Base-by-base conservation (phyloP, 2,797 vertebrate genomes). In the Bryconaethiops microstoma region DNA sequence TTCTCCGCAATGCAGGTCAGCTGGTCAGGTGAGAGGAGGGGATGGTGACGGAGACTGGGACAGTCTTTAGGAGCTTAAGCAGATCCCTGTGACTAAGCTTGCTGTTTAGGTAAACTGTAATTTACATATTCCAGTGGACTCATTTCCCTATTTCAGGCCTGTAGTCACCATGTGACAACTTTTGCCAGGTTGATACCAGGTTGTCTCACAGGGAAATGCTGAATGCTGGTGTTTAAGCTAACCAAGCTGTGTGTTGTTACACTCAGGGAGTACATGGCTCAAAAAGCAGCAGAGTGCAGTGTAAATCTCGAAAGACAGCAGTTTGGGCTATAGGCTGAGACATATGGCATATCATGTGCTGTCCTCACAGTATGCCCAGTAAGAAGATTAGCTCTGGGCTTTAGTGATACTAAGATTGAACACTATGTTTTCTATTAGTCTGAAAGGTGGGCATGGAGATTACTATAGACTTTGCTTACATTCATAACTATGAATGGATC, bases 31-130 rank as follows among this genome's bases (percentile, higher is more conserved):
- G 42, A 76, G 21, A 48, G 40, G 79, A 62, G 55, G 39, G 60
- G n/a, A 62, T 23, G 54, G 21, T 25, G 19, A 40, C 23, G 54
- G 60, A 50, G 79, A 23, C 57, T 23, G 55, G 40, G 39, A 21
- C 52, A 85, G 86, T 81, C 81, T 83, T 86, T 87, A 79, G 80
- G 67, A 88, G 90, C 88, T 94, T 93, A 93, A 52, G 77, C 64
- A 87, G 90, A 93, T 93, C 92, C 90, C 90, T 89, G 68, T 59
- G 70, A 86, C 82, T 94, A 92, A 94, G 92, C 91, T 84, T 71
- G 35, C 68, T 0, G 39, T 82, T 90, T 92, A 90, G 82, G 83
- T 54, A 75, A 84, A 84, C 83, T 82, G 79, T 84, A 71, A 68
- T 89, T 88, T 81, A 19, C 84, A 85, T 86, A 79, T 84, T 84